Conservation (phyloP, 2,888 invertebrate genomes). For the Tortricodes alternella region DNA sequence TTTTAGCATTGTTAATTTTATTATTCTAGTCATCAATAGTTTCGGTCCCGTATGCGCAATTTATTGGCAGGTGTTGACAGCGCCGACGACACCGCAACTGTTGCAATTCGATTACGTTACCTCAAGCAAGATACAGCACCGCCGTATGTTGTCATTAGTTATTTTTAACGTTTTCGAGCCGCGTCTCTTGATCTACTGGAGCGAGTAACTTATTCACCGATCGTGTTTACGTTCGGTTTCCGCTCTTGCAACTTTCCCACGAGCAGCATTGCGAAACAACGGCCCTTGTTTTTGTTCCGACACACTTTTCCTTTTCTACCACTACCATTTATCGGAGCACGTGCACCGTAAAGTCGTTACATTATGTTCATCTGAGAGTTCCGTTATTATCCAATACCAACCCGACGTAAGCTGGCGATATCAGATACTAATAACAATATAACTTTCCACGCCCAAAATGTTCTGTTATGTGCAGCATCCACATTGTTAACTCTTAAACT, state of each 20-base stretch:
- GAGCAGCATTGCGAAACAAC: slow-evolving; percentile 72
- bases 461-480: neutral
- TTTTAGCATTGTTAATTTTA: too few relatives aligned
- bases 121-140: slow-evolving; percentile 56
- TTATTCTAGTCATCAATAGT: too few relatives aligned
- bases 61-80: slow-evolving; percentile 28
- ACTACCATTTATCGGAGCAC: slow-evolving; percentile 52
- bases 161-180: slow-evolving; percentile 72
- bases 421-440: neutral
- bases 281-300: slow-evolving; percentile 74
- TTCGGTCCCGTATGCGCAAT: slow-evolving; percentile 5
- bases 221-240: slow-evolving; percentile 64
- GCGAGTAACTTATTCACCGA: slow-evolving; percentile 61
- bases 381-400: slow-evolving; percentile 53
- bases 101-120: slow-evolving; percentile 77
- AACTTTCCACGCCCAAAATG: neutral
- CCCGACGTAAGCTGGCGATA: slow-evolving; percentile 20
- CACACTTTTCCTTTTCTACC: slow-evolving; percentile 71
- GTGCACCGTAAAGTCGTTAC: slow-evolving; percentile 49
- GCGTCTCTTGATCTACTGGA: slow-evolving; percentile 52
- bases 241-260: slow-evolving; percentile 77
- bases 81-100: slow-evolving; percentile 49
- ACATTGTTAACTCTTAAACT: slow-evolving; percentile 1
- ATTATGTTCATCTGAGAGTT: slow-evolving; percentile 49
- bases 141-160: slow-evolving; percentile 79